These are phyloP conservation scores for Danio tinwini DNA, from an alignment of 2,797 vertebrate species.

Conservation along the genomic window DNA sequence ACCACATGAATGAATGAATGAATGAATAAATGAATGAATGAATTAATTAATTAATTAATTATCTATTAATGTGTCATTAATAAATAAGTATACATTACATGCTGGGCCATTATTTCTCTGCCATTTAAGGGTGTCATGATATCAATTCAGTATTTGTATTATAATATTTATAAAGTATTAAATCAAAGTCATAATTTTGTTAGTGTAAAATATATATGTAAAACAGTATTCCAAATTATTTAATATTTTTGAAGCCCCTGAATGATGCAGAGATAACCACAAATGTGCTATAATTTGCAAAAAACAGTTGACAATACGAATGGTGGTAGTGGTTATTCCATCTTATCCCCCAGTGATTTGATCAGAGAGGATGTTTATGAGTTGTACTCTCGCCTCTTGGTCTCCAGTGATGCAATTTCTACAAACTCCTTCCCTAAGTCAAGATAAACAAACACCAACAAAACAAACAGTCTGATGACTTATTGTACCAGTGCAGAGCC, in stretches of 20 bases:
- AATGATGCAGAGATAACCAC: neutral
- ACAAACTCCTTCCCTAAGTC: conserved; percentile 9
- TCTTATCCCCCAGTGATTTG: conserved; percentile 28
- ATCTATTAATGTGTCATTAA: no score
- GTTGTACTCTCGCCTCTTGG: conserved; percentile 9
- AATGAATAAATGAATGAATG: no score
- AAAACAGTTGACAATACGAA: neutral
- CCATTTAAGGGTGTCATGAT: no score
- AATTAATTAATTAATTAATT: no score
- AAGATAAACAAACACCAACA: conserved; percentile 45
- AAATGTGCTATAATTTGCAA: neutral
- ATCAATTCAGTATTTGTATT: no score
- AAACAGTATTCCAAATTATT: no score
- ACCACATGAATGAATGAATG: no score
- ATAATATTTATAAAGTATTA: no score
- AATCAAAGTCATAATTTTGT: no score
- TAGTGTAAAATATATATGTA: no score
- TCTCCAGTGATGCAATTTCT: conserved; percentile 33
- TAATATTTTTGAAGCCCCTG: neutral
- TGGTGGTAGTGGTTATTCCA: neutral
- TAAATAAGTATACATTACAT: no score
- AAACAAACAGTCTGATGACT: conserved; percentile 34
- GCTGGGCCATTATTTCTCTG: no score
- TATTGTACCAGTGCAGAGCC: conserved; percentile 27
- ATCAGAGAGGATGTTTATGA: conserved; percentile 56